Conservation (phyloP, 2,888 invertebrate genomes). For the Silvanus unidentatus region DNA sequence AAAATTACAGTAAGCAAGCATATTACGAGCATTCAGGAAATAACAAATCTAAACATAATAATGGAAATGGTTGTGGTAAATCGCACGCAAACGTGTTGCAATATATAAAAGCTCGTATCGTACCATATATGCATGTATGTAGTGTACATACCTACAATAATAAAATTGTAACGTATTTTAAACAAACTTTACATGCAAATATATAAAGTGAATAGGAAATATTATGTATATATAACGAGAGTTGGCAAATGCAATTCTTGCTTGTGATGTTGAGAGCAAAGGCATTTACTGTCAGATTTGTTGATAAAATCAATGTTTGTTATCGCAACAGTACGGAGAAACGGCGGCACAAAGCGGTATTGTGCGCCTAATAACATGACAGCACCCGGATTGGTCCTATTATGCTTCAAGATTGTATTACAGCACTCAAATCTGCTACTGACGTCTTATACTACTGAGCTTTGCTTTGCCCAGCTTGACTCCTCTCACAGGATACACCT, state of each 20-base stretch:
- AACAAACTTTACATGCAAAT: no score
- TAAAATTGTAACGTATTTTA: no score
- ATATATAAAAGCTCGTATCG: no score
- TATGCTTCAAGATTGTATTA: conserved; percentile 45
- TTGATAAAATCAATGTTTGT: conserved; percentile 41
- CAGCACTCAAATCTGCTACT: conserved; percentile 41
- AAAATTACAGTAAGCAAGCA: no score
- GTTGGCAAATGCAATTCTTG: neutral
- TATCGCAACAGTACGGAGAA: conserved; percentile 28
- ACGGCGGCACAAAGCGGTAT: conserved; percentile 34
- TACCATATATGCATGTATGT: no score
- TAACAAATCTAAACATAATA: no score
- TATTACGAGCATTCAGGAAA: no score
- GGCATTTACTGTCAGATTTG: conserved; percentile 24
- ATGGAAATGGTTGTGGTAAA: no score
- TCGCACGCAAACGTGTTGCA: no score
- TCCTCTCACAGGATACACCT: neutral
- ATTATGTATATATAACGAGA: no score
- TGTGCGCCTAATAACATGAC: conserved; percentile 40
- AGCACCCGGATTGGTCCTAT: conserved; percentile 42
- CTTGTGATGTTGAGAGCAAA: conserved; percentile 1
- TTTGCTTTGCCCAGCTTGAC: conserved; percentile 35
- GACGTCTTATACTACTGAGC: conserved; percentile 43
- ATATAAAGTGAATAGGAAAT: no score
- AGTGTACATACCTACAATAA: no score